Percentiles rank a stretch among this genome's conserved stretches.
Conservation (phyloP, 2,113 vertebrate species). For the Lycocorax pyrrhopterus region DNA sequence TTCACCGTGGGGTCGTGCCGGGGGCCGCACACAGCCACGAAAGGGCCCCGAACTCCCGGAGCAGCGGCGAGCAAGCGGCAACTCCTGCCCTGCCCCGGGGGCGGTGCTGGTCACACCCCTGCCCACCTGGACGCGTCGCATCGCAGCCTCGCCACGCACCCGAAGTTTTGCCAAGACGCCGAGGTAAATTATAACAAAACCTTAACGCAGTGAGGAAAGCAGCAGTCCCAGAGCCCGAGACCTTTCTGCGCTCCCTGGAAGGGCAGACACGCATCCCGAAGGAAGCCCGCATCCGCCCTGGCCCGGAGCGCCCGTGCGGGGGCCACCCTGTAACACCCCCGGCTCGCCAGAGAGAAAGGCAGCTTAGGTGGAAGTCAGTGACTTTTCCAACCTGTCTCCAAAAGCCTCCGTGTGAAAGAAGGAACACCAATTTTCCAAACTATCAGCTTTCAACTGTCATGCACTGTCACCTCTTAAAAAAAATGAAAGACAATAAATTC, state of each 20-base stretch:
- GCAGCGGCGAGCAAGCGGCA: not conserved
- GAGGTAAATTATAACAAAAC: not conserved
- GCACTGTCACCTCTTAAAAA: not conserved
- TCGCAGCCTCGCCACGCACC: not conserved
- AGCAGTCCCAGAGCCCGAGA: not conserved
- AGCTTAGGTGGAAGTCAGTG: not conserved
- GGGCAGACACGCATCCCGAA: not conserved
- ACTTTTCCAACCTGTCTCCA: not conserved
- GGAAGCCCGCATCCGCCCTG: not conserved
- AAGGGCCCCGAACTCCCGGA: fast-evolving
- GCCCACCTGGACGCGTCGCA: not conserved
- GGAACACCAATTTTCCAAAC: not conserved
- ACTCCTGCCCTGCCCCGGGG: not conserved
- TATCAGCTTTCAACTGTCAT: not conserved
- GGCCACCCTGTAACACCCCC: no score
- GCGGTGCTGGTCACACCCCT: not conserved
- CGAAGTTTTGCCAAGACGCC: not conserved
- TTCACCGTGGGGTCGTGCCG: no score
- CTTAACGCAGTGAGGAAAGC: fast-evolving
- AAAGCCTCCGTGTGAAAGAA: not conserved
- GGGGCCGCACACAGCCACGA: not conserved
- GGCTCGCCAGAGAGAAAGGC: not conserved
- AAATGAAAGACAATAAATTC: not conserved
- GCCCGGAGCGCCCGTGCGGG: not conserved
- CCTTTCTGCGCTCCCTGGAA: not conserved